These are phyloP conservation scores for Todus mexicanus DNA, from an alignment of 2,797 vertebrate genomes.

Conservation along the genomic window DNA sequence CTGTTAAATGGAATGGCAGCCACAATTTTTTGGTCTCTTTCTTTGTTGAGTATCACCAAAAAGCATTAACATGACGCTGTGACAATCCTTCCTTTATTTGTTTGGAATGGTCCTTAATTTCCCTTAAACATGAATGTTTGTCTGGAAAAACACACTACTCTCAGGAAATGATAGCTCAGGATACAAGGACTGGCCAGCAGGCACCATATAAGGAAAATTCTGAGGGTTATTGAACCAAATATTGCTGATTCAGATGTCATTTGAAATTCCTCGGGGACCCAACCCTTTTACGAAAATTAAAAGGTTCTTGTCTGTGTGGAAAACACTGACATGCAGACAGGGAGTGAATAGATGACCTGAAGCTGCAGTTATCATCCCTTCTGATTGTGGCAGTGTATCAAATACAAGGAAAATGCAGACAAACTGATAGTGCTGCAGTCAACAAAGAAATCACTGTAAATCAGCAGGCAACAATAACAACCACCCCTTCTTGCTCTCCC, in stretches of 20 bases:
- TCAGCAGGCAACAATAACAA: not conserved
- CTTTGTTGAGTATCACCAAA: not conserved
- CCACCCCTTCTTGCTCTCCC: not conserved
- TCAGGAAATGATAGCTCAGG: not conserved
- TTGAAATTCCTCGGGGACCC: not conserved
- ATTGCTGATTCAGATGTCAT: not conserved
- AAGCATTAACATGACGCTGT: not conserved
- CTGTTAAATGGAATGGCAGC: not conserved
- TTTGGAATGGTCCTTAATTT: not conserved
- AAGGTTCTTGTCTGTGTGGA: not conserved
- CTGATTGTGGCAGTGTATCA: not conserved
- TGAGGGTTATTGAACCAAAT: not conserved
- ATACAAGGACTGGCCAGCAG: not conserved
- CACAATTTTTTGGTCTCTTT: not conserved
- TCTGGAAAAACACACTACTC: not conserved
- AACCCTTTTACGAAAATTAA: constrained; percentile 42
- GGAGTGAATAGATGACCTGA: not conserved
- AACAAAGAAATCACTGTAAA: not conserved
- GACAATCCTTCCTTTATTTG: not conserved
- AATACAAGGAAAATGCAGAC: not conserved
- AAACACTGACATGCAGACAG: not conserved
- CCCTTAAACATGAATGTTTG: not conserved
- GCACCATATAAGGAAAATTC: not conserved
- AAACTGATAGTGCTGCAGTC: not conserved
- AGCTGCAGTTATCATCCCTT: not conserved